Evolutionary conservation across 2,797 vertebrate genomes (phyloP), one percentile per base, ranked within the genome.

Genomic region (Triplophysa bombifrons): DNA sequence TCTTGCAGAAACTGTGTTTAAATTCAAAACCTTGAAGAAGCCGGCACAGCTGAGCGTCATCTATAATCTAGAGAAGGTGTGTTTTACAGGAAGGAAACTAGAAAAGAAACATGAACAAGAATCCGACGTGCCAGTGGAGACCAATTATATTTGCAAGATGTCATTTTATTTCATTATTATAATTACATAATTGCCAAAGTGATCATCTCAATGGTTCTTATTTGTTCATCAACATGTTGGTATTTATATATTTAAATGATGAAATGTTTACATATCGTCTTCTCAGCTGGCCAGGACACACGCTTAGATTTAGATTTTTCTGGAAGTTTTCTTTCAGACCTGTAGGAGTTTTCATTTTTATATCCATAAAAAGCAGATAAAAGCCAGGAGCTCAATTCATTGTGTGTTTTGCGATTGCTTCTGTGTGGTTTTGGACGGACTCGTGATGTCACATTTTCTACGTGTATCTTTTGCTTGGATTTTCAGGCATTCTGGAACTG

Each of bases 11-110:
- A 75, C 76, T 3, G 76, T 72, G 41, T 83, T 97, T 86, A 99
- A 99, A 90, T 98, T 99, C 88, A 95, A 96, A 94, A 93, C 97
- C 61, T 91, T 99, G 27, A 99, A 97, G 93, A 99, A 98, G 84
- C 95, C 95, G 38, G 96, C 97, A 68, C 97, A 99, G 79, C 93
- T 99, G 71, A 94, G 96, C 9, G 96, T 98, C 89, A 99, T 99
- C 90, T 98, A 95, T 92, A 98, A 96, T 89, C 94, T 98, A 83
- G 97, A 98, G 88, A 83, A 80, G 76, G 82, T 80, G n/a, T 55
- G 22, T 55, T 22, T 38, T 13, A 16, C 34, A 48, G 22, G 9
- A 56, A 17, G 7, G 22, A 44, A 41, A 64, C 10, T 34, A 25
- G 14, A 4, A 55, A 41, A 67, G 27, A 19, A 17, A 61, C 25